Evolutionary conservation across 1,140 invertebrate genomes (phyloP), one percentile per base, ranked within the genome.

Genomic region (Orius laevigatus): DNA sequence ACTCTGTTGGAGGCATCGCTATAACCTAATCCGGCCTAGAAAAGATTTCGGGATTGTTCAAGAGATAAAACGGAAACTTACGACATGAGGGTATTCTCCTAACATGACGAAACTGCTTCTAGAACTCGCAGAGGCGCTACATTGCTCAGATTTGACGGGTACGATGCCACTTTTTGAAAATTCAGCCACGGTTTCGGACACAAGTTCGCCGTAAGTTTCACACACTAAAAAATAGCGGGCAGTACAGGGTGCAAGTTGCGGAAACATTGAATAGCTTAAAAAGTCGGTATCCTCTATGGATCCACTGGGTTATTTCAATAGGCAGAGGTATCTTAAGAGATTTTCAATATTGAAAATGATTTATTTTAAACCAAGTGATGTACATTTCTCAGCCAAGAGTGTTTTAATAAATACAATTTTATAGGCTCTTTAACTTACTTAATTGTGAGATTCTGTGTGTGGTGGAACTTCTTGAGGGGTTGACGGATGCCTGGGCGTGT

Each of bases 11-110:
- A 11, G 4, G 25, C 8, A 11, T 50, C 49, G 5, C 41, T 43
- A 48, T 54, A 59, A 2, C 59, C 59, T 31, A 60, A 16, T 12
- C 48, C 57, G 9, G 51, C 58, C 55, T 59, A 25, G 12, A 47
- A 53, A 15, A 49, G 36, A 15, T 11, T 11, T 12, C 11, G 31
- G n/a, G n/a, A n/a, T n/a, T n/a, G n/a, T n/a, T n/a, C 32, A 12
- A 34, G 14, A 32, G 8, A 25, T n/a, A 16, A 43, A 52, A 49
- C 52, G 18, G 10, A 19, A 46, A 9, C 59, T 59, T 56, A 67
- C 69, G 70, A 74, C 71, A 52, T 74, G 73, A 1, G 73, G 72
- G 53, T 73, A 75, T 48, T 74, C 68, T 11, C 61, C 65, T 25
- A 25, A 25, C 25, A 25, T 25, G 12, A 59, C 54, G 3, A 56